Evolutionary conservation across 92 coral and sea anemone species (phyloP), one percentile per base, ranked within the genome.

Genomic region (Virgularia gustaviana): DNA sequence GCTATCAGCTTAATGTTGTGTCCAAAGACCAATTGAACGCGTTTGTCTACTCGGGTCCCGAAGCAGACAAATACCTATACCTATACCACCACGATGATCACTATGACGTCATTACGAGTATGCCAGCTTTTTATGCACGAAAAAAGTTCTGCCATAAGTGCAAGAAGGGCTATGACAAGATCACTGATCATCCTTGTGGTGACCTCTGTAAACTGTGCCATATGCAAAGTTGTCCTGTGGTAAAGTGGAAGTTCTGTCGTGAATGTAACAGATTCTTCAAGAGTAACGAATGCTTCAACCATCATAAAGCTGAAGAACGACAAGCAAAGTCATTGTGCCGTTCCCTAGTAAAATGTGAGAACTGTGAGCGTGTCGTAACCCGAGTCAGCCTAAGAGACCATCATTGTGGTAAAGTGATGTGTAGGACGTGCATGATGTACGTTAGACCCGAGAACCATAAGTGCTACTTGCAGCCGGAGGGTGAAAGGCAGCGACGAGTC

Each of bases 11-110:
- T 3, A 36, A 35, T 12, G 78, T 73, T 6, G 31, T 73, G 16
- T 35, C 78, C 9, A 73, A 73, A 59, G 76, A 85, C 38, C 72
- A 70, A 0, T 51, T 80, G 37, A 75, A 85, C 57, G 70, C 71
- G 16, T 38, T 85, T 54, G 75, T 86, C 35, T 83, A 79, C 43
- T 61, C 84, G 4, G 83, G 91, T 18, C 82, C 85, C 39, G 61
- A 78, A 3, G 38, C 24, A 1, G 83, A 87, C 0, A 87, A 86
- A 35, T 49, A 33, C 7, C 42, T 87, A 9, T 83, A 83, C 49
- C 29, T 87, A 9, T 63, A 52, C 33, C 72, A 34, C 0, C 73
- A 80, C 8, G 36, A 80, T 32, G 37, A 68, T 4, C 81, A 83
- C 34, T 83, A 70, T 44, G 94, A 80, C 24, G 72, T 84, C n/a